Evolutionary conservation across 92 coral and sea anemone species (phyloP).

Genomic region (Epizoanthus illoricatus): DNA sequence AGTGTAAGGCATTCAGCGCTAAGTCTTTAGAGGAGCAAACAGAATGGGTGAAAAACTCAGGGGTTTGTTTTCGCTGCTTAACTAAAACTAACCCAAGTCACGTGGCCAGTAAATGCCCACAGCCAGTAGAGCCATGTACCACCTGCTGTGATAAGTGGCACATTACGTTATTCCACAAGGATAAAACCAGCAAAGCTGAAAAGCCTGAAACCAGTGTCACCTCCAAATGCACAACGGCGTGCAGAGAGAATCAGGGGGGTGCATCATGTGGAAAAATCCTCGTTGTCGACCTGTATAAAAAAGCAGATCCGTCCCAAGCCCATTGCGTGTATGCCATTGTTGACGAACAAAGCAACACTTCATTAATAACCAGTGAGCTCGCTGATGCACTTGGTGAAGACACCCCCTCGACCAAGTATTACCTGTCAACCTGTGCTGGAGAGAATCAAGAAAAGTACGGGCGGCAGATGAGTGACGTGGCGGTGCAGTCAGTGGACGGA

Average conservation of each 20-base stretch:
- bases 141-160: slow-evolving; percentile 59
- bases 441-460: slow-evolving; percentile 45
- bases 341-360: slow-evolving; percentile 30
- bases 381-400: slow-evolving; percentile 48
- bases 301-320: neutral
- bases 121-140: slow-evolving; percentile 40
- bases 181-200: slow-evolving; percentile 28
- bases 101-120: slow-evolving; percentile 50
- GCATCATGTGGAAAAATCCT: slow-evolving; percentile 17
- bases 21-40: slow-evolving; percentile 60
- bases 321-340: slow-evolving; percentile 14
- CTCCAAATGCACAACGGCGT: slow-evolving; percentile 21
- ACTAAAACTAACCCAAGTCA: slow-evolving; percentile 35
- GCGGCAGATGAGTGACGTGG: slow-evolving; percentile 39
- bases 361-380: slow-evolving; percentile 35
- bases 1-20: slow-evolving; percentile 50
- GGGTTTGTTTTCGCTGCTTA: slow-evolving; percentile 66
- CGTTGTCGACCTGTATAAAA: slow-evolving; percentile 15
- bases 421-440: slow-evolving; percentile 49
- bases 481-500: neutral
- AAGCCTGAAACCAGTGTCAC: neutral
- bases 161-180: slow-evolving; percentile 57
- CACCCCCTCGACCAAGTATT: slow-evolving; percentile 40
- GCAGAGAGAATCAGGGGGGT: slow-evolving; percentile 3
- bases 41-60: slow-evolving; percentile 49